These are phyloP conservation scores for Neria commutata DNA, from an alignment of 2,888 invertebrate species.

Conservation along the genomic window DNA sequence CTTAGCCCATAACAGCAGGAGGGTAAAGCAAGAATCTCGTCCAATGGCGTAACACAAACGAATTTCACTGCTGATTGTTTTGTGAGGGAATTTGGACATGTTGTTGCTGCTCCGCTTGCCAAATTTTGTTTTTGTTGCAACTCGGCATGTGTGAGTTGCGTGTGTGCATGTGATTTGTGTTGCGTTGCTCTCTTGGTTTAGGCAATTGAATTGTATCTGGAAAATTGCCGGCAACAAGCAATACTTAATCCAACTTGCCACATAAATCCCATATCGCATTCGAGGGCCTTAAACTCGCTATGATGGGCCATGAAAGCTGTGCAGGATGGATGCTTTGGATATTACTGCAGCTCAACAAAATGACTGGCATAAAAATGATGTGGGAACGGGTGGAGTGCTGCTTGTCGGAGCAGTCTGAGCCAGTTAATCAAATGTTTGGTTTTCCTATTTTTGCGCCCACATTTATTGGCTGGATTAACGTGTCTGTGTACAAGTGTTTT, in stretches of 20 bases:
- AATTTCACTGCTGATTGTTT: neutral
- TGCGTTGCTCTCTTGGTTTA: neutral
- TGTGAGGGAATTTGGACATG: neutral
- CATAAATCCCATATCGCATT: slow-evolving; percentile 25
- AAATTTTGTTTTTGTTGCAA: neutral
- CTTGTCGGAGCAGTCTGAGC: neutral
- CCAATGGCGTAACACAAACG: neutral
- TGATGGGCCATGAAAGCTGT: slow-evolving; percentile 5
- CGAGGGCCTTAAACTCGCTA: neutral
- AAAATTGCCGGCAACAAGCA: slow-evolving; percentile 8
- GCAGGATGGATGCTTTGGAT: too few species aligned
- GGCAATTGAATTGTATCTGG: neutral
- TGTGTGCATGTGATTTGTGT: neutral
- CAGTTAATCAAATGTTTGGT: neutral
- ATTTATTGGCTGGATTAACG: neutral
- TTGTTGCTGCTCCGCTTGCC: neutral
- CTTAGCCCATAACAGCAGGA: neutral
- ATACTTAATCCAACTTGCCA: slow-evolving; percentile 30
- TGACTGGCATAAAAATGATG: too few species aligned
- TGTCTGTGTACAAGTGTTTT: too few species aligned
- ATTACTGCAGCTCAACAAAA: too few species aligned
- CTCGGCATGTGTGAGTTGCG: too few species aligned
- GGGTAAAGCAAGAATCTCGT: neutral
- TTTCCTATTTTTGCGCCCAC: neutral
- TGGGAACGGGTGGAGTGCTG: neutral